Evolutionary conservation across 2,113 vertebrate genomes (phyloP), one percentile per base, ranked within the genome.

Genomic region (Tylochromis polylepis): DNA sequence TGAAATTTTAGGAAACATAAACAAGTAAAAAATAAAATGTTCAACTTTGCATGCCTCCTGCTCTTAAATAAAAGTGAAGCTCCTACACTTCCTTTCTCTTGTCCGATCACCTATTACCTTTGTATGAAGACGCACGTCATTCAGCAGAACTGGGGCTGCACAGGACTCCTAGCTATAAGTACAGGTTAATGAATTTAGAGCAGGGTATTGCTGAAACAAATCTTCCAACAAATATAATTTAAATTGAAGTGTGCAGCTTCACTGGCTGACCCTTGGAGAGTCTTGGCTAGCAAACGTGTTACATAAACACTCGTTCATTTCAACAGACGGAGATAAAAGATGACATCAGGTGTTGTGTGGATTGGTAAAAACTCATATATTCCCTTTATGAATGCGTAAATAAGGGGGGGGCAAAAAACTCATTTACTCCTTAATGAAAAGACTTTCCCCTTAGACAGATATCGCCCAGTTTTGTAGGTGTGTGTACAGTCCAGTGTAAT

Each of bases 301-400:
- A 11, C 7, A 82, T 43, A 88, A 83, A 82, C 43, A 20, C 10
- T 18, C 5, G 5, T 55, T 87, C 58, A 72, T 93, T 90, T 90
- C 24, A 43, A 11, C 49, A 20, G 83, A 27, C 8, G 1, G 22
- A 85, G 85, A 87, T 89, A 82, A 85, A 88, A 84, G 67, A 75
- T 6, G 27, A 78, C 78, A 58, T 62, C 56, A 55, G 85, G 57
- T 49, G 67, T 27, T 57, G 18, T 0, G 6, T 83, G 22, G 58
- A 67, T 78, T 72, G 59, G 56, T 55, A 53, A 79, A 89, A 92
- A 67, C 53, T 84, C 86, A 89, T 90, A 90, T 85, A 60, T 53
- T 88, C 14, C 31, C 11, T 85, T 85, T 56, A 80, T 79, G 29
- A 81, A 53, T 9, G 29, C 58, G 57, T 43, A 60, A 57, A 70